Percentiles rank a stretch among this genome's conserved stretches.
Evolutionary conservation across 2,888 invertebrate species (phyloP).

Genomic region (Drosophila dives): DNA sequence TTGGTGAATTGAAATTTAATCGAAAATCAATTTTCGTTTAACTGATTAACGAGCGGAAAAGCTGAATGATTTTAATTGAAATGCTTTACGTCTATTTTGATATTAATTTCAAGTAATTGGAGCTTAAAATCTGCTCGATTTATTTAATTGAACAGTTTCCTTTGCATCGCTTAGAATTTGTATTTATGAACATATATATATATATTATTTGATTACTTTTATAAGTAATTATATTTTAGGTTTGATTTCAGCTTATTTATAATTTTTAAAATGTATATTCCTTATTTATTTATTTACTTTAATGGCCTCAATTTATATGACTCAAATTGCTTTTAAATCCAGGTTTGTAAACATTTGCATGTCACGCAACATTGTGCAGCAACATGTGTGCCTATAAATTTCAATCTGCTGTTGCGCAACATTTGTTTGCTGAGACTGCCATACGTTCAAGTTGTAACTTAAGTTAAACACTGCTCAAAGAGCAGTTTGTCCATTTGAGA

Average conservation of each 20-base stretch:
- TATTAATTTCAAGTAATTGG: background rate
- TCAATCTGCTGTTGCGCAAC: conserved; percentile 7
- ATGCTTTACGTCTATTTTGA: background rate
- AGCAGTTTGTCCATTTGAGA: background rate
- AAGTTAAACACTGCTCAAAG: background rate
- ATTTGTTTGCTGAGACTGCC: background rate
- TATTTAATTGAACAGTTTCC: background rate
- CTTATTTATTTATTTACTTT: background rate
- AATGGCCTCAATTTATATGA: background rate
- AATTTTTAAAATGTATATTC: background rate
- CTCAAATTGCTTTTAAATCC: background rate
- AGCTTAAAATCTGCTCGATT: background rate
- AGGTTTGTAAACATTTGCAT: conserved; percentile 2
- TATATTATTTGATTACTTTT: background rate
- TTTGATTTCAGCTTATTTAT: background rate
- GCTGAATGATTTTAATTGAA: background rate
- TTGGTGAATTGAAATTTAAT: conserved; percentile 44
- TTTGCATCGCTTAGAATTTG: background rate
- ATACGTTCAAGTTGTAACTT: background rate
- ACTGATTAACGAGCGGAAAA: conserved; percentile 9
- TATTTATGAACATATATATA: background rate
- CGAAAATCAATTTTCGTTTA: conserved; percentile 24
- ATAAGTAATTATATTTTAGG: no score
- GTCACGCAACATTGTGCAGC: conserved; percentile 14
- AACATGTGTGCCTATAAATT: background rate